Evolutionary conservation across 2,888 invertebrate genomes (phyloP).

Genomic region (Diploptera punctata): DNA sequence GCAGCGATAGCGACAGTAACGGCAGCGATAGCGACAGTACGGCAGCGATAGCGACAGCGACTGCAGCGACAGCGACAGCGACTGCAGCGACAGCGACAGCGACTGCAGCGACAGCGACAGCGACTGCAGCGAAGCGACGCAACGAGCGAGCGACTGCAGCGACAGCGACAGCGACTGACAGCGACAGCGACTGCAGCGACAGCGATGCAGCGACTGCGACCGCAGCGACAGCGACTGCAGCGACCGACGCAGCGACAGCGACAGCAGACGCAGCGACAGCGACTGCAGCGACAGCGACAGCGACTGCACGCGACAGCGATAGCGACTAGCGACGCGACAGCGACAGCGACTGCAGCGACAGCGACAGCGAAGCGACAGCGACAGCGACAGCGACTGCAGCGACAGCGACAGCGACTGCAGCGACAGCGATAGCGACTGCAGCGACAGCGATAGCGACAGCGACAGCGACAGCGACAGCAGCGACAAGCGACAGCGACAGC

Average conservation of each 20-base stretch:
- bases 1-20: constrained; percentile 1
- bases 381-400: background rate
- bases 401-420: background rate
- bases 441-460: background rate
- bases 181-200: background rate
- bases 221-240: background rate
- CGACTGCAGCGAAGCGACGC: constrained; percentile 7
- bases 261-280: background rate
- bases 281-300: background rate
- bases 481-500: background rate
- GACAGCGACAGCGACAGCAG: no score
- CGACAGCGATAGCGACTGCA: background rate
- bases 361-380: background rate
- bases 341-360: no score
- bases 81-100: constrained; percentile 1
- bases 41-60: background rate
- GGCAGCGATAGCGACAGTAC: background rate
- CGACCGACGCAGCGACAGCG: background rate
- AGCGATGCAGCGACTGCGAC: constrained; percentile 7
- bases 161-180: constrained; percentile 1
- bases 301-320: no score
- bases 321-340: no score
- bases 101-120: constrained; percentile 7
- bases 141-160: no score
- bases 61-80: background rate